These are phyloP conservation scores for Drosophila melanica DNA, from an alignment of 1,140 invertebrate genomes.

Conservation along the genomic window DNA sequence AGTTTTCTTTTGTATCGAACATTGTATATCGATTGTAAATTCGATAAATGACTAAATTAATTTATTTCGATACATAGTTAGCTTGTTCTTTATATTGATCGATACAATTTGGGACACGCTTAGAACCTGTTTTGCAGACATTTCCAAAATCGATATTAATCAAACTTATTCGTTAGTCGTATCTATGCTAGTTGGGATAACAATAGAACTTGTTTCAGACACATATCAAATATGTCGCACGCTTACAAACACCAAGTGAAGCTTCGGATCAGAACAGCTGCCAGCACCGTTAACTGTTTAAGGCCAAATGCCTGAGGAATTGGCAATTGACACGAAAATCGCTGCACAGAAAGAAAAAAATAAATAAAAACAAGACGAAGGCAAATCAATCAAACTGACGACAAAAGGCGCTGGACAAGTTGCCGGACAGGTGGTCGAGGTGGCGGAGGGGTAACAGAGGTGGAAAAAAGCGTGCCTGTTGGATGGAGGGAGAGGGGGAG, in stretches of 20 bases:
- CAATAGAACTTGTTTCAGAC: too few species aligned
- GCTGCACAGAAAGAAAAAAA: conserved; percentile 35
- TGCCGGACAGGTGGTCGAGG: conserved; percentile 63
- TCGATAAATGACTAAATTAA: too few species aligned
- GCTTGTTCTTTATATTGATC: too few species aligned
- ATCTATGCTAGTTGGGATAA: too few species aligned
- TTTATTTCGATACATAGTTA: too few species aligned
- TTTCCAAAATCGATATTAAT: too few species aligned
- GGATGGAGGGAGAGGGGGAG: neutral
- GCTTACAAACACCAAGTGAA: neutral
- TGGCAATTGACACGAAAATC: conserved; percentile 71
- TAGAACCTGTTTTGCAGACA: too few species aligned
- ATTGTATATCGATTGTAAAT: too few species aligned
- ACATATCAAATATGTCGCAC: too few species aligned
- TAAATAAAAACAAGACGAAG: conserved; percentile 12
- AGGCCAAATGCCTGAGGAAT: conserved; percentile 1
- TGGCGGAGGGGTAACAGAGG: conserved; percentile 10
- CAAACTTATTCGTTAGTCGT: too few species aligned
- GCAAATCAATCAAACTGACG: conserved; percentile 80
- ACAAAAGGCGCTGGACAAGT: conserved; percentile 61
- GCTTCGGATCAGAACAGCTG: neutral
- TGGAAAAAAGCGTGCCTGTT: neutral
- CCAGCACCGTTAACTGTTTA: conserved; percentile 2
- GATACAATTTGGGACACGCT: too few species aligned
- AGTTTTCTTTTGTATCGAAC: too few species aligned